Evolutionary conservation across 2,888 invertebrate genomes (phyloP), one percentile per base, ranked within the genome.

Genomic region (Calameuta idolon): DNA sequence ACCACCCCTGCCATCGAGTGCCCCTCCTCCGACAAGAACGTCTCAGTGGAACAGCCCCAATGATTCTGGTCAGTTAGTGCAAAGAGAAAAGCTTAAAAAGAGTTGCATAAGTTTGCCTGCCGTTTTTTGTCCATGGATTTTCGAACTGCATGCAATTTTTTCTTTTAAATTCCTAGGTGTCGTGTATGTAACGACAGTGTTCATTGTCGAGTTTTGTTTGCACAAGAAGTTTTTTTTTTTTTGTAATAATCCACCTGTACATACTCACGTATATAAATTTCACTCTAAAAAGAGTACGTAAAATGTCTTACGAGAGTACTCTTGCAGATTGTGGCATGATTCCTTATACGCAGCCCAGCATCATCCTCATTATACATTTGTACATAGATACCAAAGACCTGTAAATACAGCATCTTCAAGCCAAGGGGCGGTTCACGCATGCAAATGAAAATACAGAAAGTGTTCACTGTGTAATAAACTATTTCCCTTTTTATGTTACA

Each of bases 1-100:
- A 85, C 94, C 94, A 85, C 94, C 94, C 80, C 91, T 94, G 88
- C 94, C 94, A 86, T 92, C 93, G 86, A 93, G 92, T 81, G 93
- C 93, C 83, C 94, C 94, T 81, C 94, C 94, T 81, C 92, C 91
- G 80, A 87, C 89, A 83, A 89, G 89, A 87, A 88, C 86, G 84
- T 83, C 86, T 82, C 89, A 90, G 76, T 89, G 90, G 90, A 89
- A 87, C 84, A 87, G 84, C 81, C 83, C 89, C 81, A 89, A 88
- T 81, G 89, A 91, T 86, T 87, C 89, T 81, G 91, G 91, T 90
- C 85, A 90, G 90, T 90, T 85, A 81, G 82, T 84, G 79, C 77
- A 78, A 81, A 81, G 82, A 80, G 81, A 83, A 55, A 34, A 71
- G 34, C 12, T 71, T 71, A 71, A 33, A 71, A 71, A 31, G 71